These are phyloP conservation scores for Umimayanthus chanpuru DNA, from an alignment of 92 coral and sea anemone genomes.

Conservation along the genomic window DNA sequence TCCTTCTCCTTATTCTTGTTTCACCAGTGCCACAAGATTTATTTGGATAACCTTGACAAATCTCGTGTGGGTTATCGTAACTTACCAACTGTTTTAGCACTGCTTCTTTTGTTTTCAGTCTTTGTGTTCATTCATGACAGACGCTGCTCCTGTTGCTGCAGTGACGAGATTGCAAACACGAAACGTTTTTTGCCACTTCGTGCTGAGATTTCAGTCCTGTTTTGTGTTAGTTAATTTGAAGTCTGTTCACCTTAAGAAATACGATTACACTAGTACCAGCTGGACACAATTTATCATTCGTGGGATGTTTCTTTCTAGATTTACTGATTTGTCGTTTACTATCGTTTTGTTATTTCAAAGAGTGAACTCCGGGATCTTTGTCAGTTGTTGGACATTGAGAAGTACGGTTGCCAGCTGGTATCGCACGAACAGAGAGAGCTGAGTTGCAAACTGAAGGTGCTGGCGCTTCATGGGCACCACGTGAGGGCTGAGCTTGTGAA, in stretches of 20 bases:
- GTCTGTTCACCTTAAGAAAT: background rate
- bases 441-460: conserved; percentile 14
- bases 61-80: background rate
- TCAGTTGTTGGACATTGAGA: conserved; percentile 4
- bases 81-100: too few species aligned
- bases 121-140: background rate
- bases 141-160: background rate
- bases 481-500: conserved; percentile 19
- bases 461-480: conserved; percentile 10
- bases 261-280: background rate
- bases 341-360: background rate
- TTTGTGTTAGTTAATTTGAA: background rate
- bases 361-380: conserved; percentile 1
- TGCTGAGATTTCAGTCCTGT: background rate
- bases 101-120: too few species aligned
- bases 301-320: background rate
- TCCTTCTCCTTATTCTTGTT: too few species aligned
- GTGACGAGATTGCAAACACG: background rate
- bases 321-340: background rate
- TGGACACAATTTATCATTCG: background rate
- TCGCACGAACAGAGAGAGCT: conserved; percentile 16
- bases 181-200: background rate
- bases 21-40: background rate
- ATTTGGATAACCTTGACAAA: background rate
- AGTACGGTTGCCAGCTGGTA: background rate